Evolutionary conservation across 2,888 invertebrate species (phyloP), one percentile per base, ranked within the genome.

Genomic region (Schrankia costaestrigalis): DNA sequence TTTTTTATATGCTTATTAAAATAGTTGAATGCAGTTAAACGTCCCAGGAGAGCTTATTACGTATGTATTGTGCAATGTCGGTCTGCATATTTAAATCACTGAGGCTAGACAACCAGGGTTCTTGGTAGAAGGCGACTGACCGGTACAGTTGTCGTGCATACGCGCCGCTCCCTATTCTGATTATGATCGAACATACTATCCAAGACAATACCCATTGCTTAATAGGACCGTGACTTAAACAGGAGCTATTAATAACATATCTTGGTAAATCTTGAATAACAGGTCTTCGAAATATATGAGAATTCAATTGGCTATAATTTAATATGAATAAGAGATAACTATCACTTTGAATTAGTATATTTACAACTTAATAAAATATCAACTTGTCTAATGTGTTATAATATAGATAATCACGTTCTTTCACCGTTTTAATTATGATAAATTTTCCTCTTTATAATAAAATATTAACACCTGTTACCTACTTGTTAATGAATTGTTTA

Each of bases 61-160:
- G 62, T 60, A 56, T 56, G 49, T 50, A 71, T 81, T 79, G 73
- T 74, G 75, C 66, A 81, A 77, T 58, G 46, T 46, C 37, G 58
- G 61, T 56, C 60, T 65, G 69, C 63, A 67, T 73, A 69, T 70
- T 63, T 68, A 43, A 71, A 61, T 52, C 47, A 59, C 55, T 63
- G 56, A 68, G 68, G 69, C 66, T 69, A 56, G 58, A 51, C 60
- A 55, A 53, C 49, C 38, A n/a, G n/a, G n/a, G n/a, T n/a, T n/a
- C n/a, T n/a, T n/a, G n/a, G n/a, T n/a, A n/a, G 33, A 44, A 41
- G 44, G 49, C 41, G 54, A 39, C 44, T 50, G 46, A 28, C 45
- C 41, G 39, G 44, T 46, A 47, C 40, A 47, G 49, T 34, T 40
- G 46, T 45, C 34, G 48, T 53, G 49, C 54, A 60, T 50, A 56